Evolutionary conservation across 1,140 invertebrate species (phyloP).

Genomic region (Drosophila malerkotliana): DNA sequence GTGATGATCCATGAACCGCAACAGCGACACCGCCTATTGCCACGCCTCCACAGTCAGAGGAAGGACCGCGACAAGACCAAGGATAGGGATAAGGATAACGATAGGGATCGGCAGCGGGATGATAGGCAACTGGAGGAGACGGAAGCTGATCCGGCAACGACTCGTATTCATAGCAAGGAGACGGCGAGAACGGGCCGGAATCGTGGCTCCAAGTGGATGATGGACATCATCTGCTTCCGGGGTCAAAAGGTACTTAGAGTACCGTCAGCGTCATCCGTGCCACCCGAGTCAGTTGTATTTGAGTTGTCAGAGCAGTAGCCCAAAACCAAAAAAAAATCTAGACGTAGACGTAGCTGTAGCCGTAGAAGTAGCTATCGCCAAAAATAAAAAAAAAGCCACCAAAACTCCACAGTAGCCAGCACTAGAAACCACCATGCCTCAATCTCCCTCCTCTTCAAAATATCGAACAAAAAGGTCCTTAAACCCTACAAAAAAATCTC

Average conservation of each 20-base stretch:
- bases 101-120: constrained; percentile 8
- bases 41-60: constrained; percentile 34
- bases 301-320: constrained; percentile 84
- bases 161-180: constrained; percentile 56
- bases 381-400: neutral
- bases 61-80: constrained; percentile 24
- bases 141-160: constrained; percentile 12
- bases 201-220: constrained; percentile 67
- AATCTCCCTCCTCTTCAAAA: neutral
- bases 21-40: constrained; percentile 47
- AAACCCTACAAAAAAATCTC: neutral
- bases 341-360: constrained; percentile 50
- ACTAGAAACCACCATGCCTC: constrained; percentile 2
- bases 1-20: constrained; percentile 62
- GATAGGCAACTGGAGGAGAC: constrained; percentile 15
- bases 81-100: neutral
- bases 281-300: constrained; percentile 84
- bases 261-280: constrained; percentile 82
- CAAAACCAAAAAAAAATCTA: constrained; percentile 36
- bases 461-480: neutral
- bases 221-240: constrained; percentile 76
- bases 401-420: constrained; percentile 30
- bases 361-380: constrained; percentile 20
- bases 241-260: constrained; percentile 83
- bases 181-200: neutral